phyloP scores from a whole-genome alignment of 2,888 invertebrate genomes.

The Drosophila borealis region DNA sequence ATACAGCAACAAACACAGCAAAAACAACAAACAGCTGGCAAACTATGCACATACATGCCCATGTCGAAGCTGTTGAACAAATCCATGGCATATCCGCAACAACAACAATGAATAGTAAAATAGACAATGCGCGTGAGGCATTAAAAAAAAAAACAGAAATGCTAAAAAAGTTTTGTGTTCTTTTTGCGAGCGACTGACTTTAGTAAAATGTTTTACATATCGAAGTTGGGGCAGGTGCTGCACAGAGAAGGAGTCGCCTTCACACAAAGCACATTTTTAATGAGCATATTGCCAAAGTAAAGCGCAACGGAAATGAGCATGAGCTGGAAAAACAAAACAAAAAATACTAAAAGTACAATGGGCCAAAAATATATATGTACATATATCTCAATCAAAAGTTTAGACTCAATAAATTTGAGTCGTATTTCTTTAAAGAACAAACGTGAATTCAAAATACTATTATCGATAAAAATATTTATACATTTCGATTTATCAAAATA shows the following conservation, averaged over 20 bases:
- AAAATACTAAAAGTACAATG: slow-evolving; percentile 13
- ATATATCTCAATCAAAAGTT: no score
- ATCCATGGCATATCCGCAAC: slow-evolving; percentile 41
- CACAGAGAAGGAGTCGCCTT: slow-evolving; percentile 9
- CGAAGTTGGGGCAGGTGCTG: slow-evolving; percentile 16
- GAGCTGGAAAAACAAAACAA: slow-evolving; percentile 16
- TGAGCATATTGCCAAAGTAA: slow-evolving; percentile 66
- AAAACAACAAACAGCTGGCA: slow-evolving; percentile 13
- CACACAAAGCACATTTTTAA: slow-evolving; percentile 66
- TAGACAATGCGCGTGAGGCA: slow-evolving; percentile 43
- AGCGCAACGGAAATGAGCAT: slow-evolving; percentile 30
- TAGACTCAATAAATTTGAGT: no score
- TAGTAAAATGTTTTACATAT: slow-evolving; percentile 40
- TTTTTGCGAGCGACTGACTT: slow-evolving; percentile 60
- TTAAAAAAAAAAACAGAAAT: slow-evolving; percentile 11
- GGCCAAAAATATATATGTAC: not conserved
- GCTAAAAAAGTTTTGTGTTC: slow-evolving; percentile 34
- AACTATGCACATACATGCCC: slow-evolving; percentile 33
- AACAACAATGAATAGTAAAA: slow-evolving; percentile 19
- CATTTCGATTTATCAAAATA: no score
- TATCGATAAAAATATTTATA: no score
- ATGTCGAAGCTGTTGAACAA: slow-evolving; percentile 40
- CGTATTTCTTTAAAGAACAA: no score
- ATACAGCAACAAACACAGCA: slow-evolving; percentile 40
- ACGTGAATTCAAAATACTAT: no score